phyloP scores from a whole-genome alignment of 2,113 vertebrate species.

The Phaethornis superciliosus region DNA sequence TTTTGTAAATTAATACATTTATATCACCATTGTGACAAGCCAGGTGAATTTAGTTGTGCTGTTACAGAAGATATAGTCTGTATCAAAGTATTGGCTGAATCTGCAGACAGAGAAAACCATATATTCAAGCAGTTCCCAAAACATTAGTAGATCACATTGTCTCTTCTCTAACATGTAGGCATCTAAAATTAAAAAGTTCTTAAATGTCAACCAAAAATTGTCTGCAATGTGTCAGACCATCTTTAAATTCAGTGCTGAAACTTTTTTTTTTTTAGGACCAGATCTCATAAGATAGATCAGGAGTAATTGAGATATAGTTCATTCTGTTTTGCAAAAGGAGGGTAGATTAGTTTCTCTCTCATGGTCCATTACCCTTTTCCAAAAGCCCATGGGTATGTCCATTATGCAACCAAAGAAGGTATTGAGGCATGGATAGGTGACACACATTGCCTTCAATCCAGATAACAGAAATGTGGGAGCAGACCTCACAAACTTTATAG shows the following conservation, averaged over 20 bases:
- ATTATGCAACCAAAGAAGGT: background rate
- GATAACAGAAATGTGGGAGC: background rate
- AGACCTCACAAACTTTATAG: background rate
- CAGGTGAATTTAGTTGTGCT: background rate
- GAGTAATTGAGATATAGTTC: background rate
- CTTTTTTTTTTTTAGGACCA: background rate
- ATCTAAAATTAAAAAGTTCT: background rate
- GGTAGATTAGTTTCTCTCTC: background rate
- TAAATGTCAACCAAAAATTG: background rate
- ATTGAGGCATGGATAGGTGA: background rate
- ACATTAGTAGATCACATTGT: background rate
- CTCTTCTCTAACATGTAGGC: background rate
- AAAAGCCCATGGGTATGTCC: background rate
- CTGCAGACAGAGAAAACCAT: background rate
- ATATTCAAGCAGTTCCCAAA: background rate
- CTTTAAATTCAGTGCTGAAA: background rate
- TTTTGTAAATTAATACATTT: background rate
- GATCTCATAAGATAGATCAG: background rate
- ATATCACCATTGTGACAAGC: background rate
- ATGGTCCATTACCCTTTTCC: background rate
- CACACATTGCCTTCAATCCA: background rate
- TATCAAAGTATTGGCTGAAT: background rate
- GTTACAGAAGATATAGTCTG: background rate
- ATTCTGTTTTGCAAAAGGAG: background rate
- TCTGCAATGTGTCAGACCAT: background rate